Evolutionary conservation across 2,113 vertebrate species (phyloP), one percentile per base, ranked within the genome.

Genomic region (Toxostoma redivivum): DNA sequence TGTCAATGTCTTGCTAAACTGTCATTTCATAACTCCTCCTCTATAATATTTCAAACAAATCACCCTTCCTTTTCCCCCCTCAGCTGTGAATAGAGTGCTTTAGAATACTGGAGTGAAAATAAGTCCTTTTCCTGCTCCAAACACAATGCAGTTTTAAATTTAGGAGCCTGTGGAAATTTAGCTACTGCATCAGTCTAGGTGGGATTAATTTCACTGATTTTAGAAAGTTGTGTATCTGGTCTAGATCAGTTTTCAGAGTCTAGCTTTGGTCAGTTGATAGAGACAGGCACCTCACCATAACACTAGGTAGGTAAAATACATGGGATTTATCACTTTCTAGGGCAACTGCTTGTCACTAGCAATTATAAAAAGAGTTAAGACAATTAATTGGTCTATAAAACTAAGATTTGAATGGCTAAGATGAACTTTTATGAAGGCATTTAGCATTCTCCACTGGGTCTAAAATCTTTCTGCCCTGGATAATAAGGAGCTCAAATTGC

Each of bases 61-160:
- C 24, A 38, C 4, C 10, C 2, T 20, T 51, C 12, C 2, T 0
- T 25, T 42, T 5, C 1, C 2, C 3, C 20, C 11, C 8, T 13
- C 13, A 50, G 16, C 16, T 74, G 61, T 88, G 22, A 69, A 70
- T 33, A 15, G 25, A 87, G 8, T 42, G 14, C 8, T 60, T 30
- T 27, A 56, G 12, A 71, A 58, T 45, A 51, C 3, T 28, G 3
- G 15, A 23, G 11, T 51, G 23, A 89, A 73, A 72, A 67, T 25
- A 53, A 4, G 42, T 22, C 27, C 12, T 62, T 67, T 74, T 3
- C 38, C 19, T 86, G 16, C 22, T 58, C 8, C 53, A 48, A 51
- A 76, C 1, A 5, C 11, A 91, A 69, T 18, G 38, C 5, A 64
- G 5, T 67, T 86, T 83, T 62, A 71, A 53, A 57, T 62, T 67